A percentile compares a stretch with the other conserved stretches of the same genome.
phyloP scores from a whole-genome alignment of 2,797 vertebrate genomes.

The Thripadectes ignobilis region DNA sequence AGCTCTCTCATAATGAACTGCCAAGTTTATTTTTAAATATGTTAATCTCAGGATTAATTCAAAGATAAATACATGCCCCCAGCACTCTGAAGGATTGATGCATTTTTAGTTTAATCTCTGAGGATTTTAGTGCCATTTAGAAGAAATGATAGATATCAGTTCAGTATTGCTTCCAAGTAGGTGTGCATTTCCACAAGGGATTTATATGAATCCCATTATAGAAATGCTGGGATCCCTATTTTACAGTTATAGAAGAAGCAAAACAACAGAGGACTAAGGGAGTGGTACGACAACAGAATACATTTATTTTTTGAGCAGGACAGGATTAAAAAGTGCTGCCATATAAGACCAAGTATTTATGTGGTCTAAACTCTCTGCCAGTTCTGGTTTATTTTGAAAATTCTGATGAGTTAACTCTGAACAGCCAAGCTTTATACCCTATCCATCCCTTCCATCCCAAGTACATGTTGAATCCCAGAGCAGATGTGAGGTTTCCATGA shows the following conservation, averaged over 20 bases:
- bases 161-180: not conserved
- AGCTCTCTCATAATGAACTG: not conserved
- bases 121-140: not conserved
- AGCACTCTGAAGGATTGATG: not conserved
- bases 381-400: not conserved
- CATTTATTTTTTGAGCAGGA: not conserved
- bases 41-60: not conserved
- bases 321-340: not conserved
- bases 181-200: not conserved
- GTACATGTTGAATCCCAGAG: accelerated
- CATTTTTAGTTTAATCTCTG: not conserved
- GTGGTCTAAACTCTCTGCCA: not conserved
- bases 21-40: not conserved
- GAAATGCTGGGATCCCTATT: not conserved
- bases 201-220: not conserved
- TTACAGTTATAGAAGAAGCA: not conserved
- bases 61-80: not conserved
- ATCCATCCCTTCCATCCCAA: not conserved
- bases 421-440: not conserved
- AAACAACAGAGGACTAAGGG: not conserved
- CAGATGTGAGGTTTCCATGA: not conserved
- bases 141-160: not conserved
- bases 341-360: not conserved
- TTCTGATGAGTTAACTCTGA: not conserved
- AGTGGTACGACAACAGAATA: not conserved